phyloP scores from a whole-genome alignment of 1,140 invertebrate genomes.

The Hirudo medicinalis region DNA sequence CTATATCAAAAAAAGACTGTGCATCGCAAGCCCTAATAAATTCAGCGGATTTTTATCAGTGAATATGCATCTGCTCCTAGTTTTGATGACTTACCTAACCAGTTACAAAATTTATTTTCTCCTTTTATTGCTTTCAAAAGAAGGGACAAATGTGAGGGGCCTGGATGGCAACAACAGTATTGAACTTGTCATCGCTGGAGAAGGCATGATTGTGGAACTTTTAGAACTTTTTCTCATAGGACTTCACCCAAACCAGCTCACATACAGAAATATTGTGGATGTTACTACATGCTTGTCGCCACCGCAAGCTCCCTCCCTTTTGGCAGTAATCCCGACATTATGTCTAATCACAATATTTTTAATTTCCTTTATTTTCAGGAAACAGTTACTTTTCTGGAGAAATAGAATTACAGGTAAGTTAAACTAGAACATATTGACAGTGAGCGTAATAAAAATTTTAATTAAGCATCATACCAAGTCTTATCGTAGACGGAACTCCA shows the following conservation, averaged over 20 bases:
- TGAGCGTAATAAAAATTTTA: too few species aligned
- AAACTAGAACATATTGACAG: too few species aligned
- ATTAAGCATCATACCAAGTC: too few species aligned
- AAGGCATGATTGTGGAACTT: neutral
- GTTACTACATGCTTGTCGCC: neutral
- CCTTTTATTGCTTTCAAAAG: neutral
- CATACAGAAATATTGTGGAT: neutral
- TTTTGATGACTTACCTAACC: neutral
- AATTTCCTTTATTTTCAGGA: too few species aligned
- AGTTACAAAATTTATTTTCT: neutral
- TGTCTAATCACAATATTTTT: neutral
- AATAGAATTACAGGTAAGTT: too few species aligned
- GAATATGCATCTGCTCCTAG: neutral
- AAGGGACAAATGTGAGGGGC: too few species aligned
- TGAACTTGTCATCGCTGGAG: neutral
- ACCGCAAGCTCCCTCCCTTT: neutral
- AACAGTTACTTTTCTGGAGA: too few species aligned
- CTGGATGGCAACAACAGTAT: neutral
- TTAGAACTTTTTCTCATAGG: neutral
- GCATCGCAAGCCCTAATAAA: neutral
- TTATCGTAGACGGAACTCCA: too few species aligned
- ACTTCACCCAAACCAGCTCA: neutral
- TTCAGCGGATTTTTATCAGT: neutral
- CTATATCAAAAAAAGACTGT: neutral
- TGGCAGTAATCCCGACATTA: neutral